A percentile compares a stretch with the other conserved stretches of the same genome.
phyloP scores from a whole-genome alignment of 1,140 invertebrate species.

The Psix sp. region DNA sequence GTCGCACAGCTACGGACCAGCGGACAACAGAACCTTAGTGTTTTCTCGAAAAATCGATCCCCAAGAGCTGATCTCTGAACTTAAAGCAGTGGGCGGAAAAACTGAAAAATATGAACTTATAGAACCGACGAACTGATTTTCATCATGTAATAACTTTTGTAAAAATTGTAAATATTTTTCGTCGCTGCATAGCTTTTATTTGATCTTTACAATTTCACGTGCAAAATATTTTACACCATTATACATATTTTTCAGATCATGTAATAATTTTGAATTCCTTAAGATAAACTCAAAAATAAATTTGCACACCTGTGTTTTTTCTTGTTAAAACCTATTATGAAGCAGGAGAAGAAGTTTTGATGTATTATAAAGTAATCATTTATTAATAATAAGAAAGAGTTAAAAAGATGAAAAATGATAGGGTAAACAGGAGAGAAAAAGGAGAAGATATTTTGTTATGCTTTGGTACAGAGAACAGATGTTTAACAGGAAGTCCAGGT shows the following conservation, averaged over 20 bases:
- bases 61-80: slow-evolving; percentile 62
- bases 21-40: slow-evolving; percentile 63
- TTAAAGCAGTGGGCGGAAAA: slow-evolving; percentile 63
- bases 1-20: slow-evolving; percentile 68
- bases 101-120: slow-evolving; percentile 70
- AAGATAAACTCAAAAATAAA: background rate
- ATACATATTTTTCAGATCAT: background rate
- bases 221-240: too few species aligned
- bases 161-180: too few species aligned
- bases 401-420: background rate
- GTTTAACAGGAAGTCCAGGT: slow-evolving; percentile 52
- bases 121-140: slow-evolving; percentile 52
- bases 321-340: too few species aligned
- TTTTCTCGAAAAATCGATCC: slow-evolving; percentile 68
- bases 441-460: slow-evolving; percentile 30
- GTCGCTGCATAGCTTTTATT: background rate
- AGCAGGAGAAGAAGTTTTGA: too few species aligned
- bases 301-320: background rate
- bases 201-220: background rate
- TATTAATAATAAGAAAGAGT: too few species aligned
- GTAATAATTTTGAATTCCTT: background rate
- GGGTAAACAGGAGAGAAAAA: slow-evolving; percentile 5
- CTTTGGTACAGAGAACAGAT: slow-evolving; percentile 28
- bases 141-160: too few species aligned
- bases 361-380: too few species aligned